Base-by-base conservation (phyloP, 92 coral and sea anemone species). In the Porites lobata region DNA sequence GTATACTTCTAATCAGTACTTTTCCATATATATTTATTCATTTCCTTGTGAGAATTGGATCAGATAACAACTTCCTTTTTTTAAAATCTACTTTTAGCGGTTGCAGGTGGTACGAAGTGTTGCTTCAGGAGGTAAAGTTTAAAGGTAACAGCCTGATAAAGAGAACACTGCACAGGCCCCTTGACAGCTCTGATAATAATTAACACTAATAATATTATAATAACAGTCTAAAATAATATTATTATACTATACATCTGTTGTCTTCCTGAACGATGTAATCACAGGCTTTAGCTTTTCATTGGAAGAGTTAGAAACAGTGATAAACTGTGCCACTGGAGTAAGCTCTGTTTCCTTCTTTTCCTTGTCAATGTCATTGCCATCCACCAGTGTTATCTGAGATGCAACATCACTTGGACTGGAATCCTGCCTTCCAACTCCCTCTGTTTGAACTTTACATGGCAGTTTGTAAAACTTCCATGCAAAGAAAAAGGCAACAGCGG, bases 391-490 rank as follows among this genome's bases (percentile, higher is more conserved):
- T 7, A 51, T 72, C 62, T 83, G 87, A 5, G 87, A 83, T 72
- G 80, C 24, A 15, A 66, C 73, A 4, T 62, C 87, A 9, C 69
- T 63, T 8, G 73, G 87, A 24, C 53, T 84, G 15, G 80, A 84
- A 65, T 59, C 80, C 64, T 75, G 64, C 43, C 78, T 52, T 62
- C 13, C 14, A 9, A 53, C 9, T 29, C 11, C 38, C 15, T 67
- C 72, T 19, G 72, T 47, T 67, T 22, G 72, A 51, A 12, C 72
- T 15, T 77, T 32, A 26, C 62, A 53, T 11, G 98, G 98, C 11
- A 87, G 92, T 61, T 80, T 72, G 89, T 95, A 95, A 85, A 85
- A 85, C 59, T 91, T 95, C 98, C 98, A 95, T 1, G 98, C 98
- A 50, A 95, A 87, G 89, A 91, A 86, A 78, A 95, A 95, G 15